Conservation (phyloP, 2,888 invertebrate genomes). For the Sarcophaga caerulescens region DNA sequence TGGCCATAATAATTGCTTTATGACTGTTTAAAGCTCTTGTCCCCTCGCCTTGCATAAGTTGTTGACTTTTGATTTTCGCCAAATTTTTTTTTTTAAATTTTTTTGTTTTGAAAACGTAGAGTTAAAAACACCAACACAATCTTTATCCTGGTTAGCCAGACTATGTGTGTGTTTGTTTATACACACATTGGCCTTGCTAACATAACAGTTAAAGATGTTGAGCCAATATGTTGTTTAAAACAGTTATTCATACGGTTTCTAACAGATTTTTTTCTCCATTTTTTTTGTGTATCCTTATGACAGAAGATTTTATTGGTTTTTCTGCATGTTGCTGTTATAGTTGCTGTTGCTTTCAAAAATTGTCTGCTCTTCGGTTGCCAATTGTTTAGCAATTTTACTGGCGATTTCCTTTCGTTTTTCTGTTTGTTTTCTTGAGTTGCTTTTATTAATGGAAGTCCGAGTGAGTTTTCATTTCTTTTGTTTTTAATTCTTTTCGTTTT, state of each 20-base stretch:
- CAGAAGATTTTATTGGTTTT: slow-evolving; percentile 54
- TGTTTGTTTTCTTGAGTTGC: background rate
- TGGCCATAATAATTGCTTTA: slow-evolving; percentile 64
- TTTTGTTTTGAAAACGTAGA: background rate
- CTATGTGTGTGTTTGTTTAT: background rate
- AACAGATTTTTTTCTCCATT: background rate
- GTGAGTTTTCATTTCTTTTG: slow-evolving; percentile 1
- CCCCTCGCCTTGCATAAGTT: slow-evolving; percentile 17
- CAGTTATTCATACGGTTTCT: slow-evolving; percentile 56
- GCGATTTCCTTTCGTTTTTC: slow-evolving; percentile 16
- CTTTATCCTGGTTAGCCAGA: background rate
- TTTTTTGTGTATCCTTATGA: slow-evolving; percentile 47
- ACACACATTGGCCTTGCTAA: background rate
- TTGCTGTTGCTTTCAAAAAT: slow-evolving; percentile 40
- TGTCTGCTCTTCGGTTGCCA: slow-evolving; percentile 53
- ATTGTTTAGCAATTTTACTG: slow-evolving; percentile 65
- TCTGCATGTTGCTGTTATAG: background rate
- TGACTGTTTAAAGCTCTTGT: slow-evolving; percentile 44
- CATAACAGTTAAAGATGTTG: slow-evolving; percentile 47
- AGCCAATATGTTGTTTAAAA: slow-evolving; percentile 46
- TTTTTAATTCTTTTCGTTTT: background rate
- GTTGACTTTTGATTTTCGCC: slow-evolving; percentile 64
- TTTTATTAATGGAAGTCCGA: background rate
- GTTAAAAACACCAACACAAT: slow-evolving; percentile 6
- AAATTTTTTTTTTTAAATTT: slow-evolving; percentile 31